phyloP scores from a whole-genome alignment of 2,888 invertebrate species.

The Auanema sp. region DNA sequence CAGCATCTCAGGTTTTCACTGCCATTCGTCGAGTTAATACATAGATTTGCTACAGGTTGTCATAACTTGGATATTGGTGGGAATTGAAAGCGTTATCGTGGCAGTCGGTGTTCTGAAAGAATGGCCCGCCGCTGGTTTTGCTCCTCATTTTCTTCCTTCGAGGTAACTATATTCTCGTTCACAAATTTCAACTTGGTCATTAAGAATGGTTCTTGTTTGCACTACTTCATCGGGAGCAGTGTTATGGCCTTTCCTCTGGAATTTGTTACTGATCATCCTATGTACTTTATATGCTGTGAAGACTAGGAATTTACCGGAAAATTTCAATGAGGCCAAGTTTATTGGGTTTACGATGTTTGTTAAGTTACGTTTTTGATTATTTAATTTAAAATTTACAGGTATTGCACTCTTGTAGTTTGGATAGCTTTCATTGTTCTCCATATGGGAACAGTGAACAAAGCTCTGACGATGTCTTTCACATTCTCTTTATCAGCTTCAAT shows the following conservation, averaged over 20 bases:
- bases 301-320: constrained; percentile 94
- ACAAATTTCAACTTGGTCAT: constrained; percentile 47
- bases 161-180: constrained; percentile 2
- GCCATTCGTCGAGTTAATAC: no score
- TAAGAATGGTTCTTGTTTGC: constrained; percentile 69
- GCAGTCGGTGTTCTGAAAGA: constrained; percentile 72
- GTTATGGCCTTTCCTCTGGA: constrained; percentile 82
- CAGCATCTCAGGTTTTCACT: constrained; percentile 79
- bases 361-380: constrained; percentile 68
- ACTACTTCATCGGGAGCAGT: constrained; percentile 68
- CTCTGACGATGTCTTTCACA: constrained; percentile 73
- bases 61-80: constrained; percentile 83
- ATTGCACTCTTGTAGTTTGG: constrained; percentile 72
- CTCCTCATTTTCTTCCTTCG: constrained; percentile 32
- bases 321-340: constrained; percentile 81
- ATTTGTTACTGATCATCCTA: constrained; percentile 74
- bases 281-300: constrained; percentile 95
- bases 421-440: constrained; percentile 94
- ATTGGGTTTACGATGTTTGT: constrained; percentile 93
- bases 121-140: constrained; percentile 64
- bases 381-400: constrained; percentile 39
- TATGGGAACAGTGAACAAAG: constrained; percentile 76
- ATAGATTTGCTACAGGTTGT: constrained; percentile 70
- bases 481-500: constrained; percentile 42
- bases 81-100: constrained; percentile 80